Evolutionary conservation across 2,888 invertebrate genomes (phyloP).

Genomic region (Drosophila greeni): DNA sequence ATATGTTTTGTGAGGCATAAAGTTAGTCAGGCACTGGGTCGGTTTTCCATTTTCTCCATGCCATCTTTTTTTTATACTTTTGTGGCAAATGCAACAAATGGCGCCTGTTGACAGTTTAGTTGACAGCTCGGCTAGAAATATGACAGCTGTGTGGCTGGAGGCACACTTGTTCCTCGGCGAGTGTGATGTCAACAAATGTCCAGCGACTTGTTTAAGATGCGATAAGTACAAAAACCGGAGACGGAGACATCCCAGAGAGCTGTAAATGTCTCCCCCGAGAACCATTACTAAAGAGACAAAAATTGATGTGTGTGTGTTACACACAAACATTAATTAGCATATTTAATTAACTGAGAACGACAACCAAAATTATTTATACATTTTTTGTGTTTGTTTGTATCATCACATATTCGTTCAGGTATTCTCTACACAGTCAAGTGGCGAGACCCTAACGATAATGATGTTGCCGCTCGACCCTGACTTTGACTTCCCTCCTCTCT

Average conservation of each 20-base stretch:
- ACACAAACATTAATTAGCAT: slow-evolving; percentile 59
- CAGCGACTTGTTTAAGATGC: slow-evolving; percentile 44
- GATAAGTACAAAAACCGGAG: slow-evolving; percentile 7
- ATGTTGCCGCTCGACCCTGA: slow-evolving; percentile 56
- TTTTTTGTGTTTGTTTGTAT: background rate
- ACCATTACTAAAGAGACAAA: slow-evolving; percentile 21
- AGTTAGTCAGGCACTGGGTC: slow-evolving; percentile 33
- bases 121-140: slow-evolving; percentile 54
- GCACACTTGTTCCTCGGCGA: slow-evolving; percentile 10
- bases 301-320: slow-evolving; percentile 22
- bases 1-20: slow-evolving; percentile 26
- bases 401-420: slow-evolving; percentile 9
- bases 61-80: background rate
- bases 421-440: slow-evolving; percentile 15
- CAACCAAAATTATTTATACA: slow-evolving; percentile 17
- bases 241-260: background rate
- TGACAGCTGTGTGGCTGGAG: slow-evolving; percentile 52
- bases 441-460: slow-evolving; percentile 25
- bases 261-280: slow-evolving; percentile 22
- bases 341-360: slow-evolving; percentile 51
- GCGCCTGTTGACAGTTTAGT: slow-evolving; percentile 57
- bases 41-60: slow-evolving; percentile 13
- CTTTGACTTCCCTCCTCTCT: slow-evolving; percentile 53
- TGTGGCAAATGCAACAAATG: slow-evolving; percentile 36
- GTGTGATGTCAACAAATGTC: slow-evolving; percentile 43